Evolutionary conservation across 2,797 vertebrate species (phyloP), one percentile per base, ranked within the genome.

Genomic region (Malurus splendens): DNA sequence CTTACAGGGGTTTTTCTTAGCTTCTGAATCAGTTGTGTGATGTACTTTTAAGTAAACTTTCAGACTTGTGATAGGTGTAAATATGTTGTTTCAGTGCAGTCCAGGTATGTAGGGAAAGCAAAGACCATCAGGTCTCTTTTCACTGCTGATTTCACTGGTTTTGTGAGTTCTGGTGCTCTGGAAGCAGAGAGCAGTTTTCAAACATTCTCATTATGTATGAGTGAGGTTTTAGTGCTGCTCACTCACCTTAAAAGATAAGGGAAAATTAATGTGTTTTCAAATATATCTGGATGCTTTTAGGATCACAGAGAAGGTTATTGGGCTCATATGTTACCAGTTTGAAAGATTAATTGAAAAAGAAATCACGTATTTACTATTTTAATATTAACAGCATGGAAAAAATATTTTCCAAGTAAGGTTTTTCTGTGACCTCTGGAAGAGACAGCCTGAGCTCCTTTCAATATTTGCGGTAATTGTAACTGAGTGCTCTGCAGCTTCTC

Each of bases 141-240:
- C 30, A 14, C 5, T 42, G 41, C 9, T 71, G 39, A 7, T 85
- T 79, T 55, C 28, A 4, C 38, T 65, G 14, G 18, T 76, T 2
- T 9, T 60, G 7, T 47, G 36, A 33, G 2, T 36, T 36, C 4
- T 50, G 13, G 13, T 55, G 32, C 23, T 73, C 18, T 12, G 2
- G n/a, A 27, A 48, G 33, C 39, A 4, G 28, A 41, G 28, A 41
- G n/a, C n/a, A 19, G 2, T 74, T 86, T 64, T 52, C 50, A 77
- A 9, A 11, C 0, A 0, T 41, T 75, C 20, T 59, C 24, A 2
- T 1, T 27, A 0, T 44, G 39, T 27, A 0, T 44, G 39, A 65
- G 22, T 41, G 38, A 44, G 28, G 13, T 11, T 66, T 68, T 28
- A 42, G 19, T 17, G 38, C n/a, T 71, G 16, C 12, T 87, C 0